Evolutionary conservation across 2,888 invertebrate genomes (phyloP).

Genomic region (Xestobium rufovillosum): DNA sequence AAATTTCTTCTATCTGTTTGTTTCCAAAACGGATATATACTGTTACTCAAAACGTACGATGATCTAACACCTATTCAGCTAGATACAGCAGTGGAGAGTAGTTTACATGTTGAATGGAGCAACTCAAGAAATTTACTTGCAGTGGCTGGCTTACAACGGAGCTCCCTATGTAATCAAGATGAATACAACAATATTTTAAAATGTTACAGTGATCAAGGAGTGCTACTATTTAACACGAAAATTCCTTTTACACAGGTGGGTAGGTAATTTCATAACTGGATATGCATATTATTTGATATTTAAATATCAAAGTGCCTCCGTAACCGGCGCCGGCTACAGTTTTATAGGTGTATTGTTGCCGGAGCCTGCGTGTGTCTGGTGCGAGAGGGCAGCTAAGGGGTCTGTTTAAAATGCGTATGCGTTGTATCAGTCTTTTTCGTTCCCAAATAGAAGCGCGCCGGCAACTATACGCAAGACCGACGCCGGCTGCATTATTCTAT

Average conservation of each 20-base stretch:
- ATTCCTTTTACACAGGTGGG: conserved; percentile 70
- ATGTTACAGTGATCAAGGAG: conserved; percentile 84
- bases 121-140: conserved; percentile 88
- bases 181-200: conserved; percentile 77
- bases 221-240: conserved; percentile 69
- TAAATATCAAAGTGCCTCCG: no score
- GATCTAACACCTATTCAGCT: conserved; percentile 87
- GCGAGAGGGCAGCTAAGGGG: no score
- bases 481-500: no score
- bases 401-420: no score
- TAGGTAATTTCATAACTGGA: no score
- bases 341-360: no score
- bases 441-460: no score
- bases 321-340: no score
- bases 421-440: no score
- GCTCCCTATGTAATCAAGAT: conserved; percentile 30
- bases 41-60: conserved; percentile 84
- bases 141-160: conserved; percentile 72
- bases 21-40: conserved; percentile 83
- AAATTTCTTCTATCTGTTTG: conserved; percentile 80
- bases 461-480: no score
- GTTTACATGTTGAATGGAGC: conserved; percentile 91
- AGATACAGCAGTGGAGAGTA: conserved; percentile 72
- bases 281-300: no score
- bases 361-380: no score